Evolutionary conservation across 2,113 vertebrate genomes (phyloP), one percentile per base, ranked within the genome.

Genomic region (Scartelaos histophorus): DNA sequence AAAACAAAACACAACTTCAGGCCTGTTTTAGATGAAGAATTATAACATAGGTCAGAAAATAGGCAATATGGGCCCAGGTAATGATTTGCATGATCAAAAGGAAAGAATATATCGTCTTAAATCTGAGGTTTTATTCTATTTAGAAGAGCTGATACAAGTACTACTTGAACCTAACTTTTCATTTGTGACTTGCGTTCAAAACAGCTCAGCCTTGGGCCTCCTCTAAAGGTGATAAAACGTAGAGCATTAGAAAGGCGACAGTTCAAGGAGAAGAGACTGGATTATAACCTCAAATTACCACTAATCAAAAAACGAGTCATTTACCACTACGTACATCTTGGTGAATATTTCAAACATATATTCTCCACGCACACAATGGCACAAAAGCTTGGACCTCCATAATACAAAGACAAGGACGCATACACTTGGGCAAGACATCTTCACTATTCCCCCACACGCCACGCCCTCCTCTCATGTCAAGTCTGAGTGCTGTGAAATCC

Each of bases 221-320:
- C 3, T 9, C 25, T 13, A 34, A 13, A 17, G 56, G 49, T 68
- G 49, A 56, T 45, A 43, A 79, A 25, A 38, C 66, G 34, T 73
- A 46, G 66, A 49, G 46, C 0, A 16, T 67, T 60, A 43, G 61
- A 64, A 35, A 19, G 19, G 15, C 24, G 54, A 0, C 22, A n/a
- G 66, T 82, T 85, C 86, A 91, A 86, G 87, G 88, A 85, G 67
- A 67, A 82, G 75, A 67, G 60, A 47, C 70, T 76, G 56, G 79
- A 79, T 79, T 82, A 54, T 54, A 54, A 54, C 51, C 17, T 19
- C n/a, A 3, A 54, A 54, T 54, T 54, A 54, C n/a, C 51, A 21
- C 19, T 43, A 43, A 54, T 51, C 17, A 29, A 29, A 29, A 29
- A 29, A 29, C 15, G 17, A 17, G 47, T 3, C 47, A 54, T n/a